phyloP scores from a whole-genome alignment of 2,888 invertebrate genomes.

The Lasioglossum villosulum region DNA sequence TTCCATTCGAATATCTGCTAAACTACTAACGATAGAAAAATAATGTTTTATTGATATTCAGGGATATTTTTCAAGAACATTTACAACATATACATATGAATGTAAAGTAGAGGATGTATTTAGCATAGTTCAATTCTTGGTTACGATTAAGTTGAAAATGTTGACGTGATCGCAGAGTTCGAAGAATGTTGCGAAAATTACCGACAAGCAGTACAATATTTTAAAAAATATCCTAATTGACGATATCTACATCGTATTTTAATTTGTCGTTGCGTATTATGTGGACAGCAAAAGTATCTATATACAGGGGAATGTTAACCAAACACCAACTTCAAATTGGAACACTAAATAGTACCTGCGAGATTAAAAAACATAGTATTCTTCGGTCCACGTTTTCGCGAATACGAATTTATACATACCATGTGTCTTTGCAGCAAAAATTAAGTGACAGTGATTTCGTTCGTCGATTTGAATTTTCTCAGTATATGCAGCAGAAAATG shows the following conservation, averaged over 20 bases:
- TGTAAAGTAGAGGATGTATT: background rate
- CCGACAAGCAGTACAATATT: background rate
- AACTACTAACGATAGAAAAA: background rate
- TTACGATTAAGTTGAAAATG: background rate
- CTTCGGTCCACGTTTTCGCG: background rate
- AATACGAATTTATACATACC: background rate
- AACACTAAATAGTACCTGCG: background rate
- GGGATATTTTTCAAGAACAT: background rate
- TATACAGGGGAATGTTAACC: background rate
- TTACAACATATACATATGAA: background rate
- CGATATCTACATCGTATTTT: background rate
- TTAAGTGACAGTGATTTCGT: background rate
- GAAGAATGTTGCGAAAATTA: background rate
- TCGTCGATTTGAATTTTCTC: background rate
- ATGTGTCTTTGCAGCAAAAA: background rate
- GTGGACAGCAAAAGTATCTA: background rate
- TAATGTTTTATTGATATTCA: background rate
- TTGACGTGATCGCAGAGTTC: too few species aligned
- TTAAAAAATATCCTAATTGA: background rate
- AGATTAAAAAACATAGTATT: background rate
- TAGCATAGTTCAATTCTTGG: background rate
- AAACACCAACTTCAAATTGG: background rate
- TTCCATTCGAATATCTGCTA: background rate
- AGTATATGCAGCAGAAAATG: background rate
- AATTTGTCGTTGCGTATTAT: background rate